Conservation (phyloP, 2,888 invertebrate species). For the Vesta saturnalis region DNA sequence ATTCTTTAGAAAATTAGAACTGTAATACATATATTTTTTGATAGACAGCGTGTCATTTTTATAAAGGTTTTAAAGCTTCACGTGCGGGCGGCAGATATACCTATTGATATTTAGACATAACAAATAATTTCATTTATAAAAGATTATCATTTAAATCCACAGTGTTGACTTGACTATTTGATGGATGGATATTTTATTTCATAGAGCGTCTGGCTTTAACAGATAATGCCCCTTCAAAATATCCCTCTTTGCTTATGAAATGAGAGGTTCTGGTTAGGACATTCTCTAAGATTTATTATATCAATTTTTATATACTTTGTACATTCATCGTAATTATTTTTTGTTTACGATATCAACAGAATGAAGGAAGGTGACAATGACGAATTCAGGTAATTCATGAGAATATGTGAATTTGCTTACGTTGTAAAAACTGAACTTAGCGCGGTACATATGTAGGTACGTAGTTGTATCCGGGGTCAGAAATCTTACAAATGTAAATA, state of each 20-base stretch:
- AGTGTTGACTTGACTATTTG: slow-evolving; percentile 40
- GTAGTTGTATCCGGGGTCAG: slow-evolving; percentile 29
- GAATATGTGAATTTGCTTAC: slow-evolving; percentile 12
- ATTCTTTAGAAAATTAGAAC: background rate
- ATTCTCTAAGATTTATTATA: slow-evolving; percentile 50
- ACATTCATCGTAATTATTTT: slow-evolving; percentile 45
- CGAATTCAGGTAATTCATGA: background rate
- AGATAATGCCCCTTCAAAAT: slow-evolving; percentile 53
- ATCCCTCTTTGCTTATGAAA: slow-evolving; percentile 53
- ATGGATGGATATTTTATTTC: slow-evolving; percentile 53
- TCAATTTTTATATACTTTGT: slow-evolving; percentile 51
- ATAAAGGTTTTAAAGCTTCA: slow-evolving; percentile 1
- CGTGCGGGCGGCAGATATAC: slow-evolving; percentile 5
- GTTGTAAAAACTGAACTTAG: slow-evolving; percentile 25
- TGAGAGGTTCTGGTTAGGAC: slow-evolving; percentile 51
- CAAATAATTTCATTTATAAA: slow-evolving; percentile 7
- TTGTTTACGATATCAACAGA: slow-evolving; percentile 12
- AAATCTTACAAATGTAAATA: slow-evolving; percentile 22
- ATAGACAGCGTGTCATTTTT: slow-evolving; percentile 6
- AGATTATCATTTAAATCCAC: slow-evolving; percentile 25
- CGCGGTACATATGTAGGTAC: slow-evolving; percentile 18
- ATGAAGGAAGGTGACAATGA: background rate
- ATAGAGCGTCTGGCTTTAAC: slow-evolving; percentile 51
- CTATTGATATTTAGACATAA: slow-evolving; percentile 9
- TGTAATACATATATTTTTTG: slow-evolving; percentile 1